Evolutionary conservation across 2,797 vertebrate genomes (phyloP).

Genomic region (Remorina albescens): DNA sequence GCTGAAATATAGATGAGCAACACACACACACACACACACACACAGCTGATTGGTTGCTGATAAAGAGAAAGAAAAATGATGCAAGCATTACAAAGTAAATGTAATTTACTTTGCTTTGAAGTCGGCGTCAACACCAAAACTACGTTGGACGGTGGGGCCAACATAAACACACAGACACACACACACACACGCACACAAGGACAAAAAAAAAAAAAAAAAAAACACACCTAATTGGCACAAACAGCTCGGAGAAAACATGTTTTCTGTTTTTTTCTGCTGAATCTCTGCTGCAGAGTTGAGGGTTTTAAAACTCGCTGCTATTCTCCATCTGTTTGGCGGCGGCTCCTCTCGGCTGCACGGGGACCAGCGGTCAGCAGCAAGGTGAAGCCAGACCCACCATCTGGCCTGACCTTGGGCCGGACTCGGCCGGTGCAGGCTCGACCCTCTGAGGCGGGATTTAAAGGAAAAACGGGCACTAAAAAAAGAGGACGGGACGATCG

Average conservation of each 20-base stretch:
- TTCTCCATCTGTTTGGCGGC: conserved; percentile 82
- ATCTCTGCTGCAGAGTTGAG: conserved; percentile 63
- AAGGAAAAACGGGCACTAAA: conserved; percentile 7
- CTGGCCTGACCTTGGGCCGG: conserved; percentile 79
- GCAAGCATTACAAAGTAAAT: conserved; percentile 84
- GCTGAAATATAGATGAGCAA: conserved; percentile 2
- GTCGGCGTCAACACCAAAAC: conserved; percentile 62
- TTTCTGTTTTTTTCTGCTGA: conserved; percentile 51
- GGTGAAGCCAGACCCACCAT: conserved; percentile 82
- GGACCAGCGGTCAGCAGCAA: conserved; percentile 81
- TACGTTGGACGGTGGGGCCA: conserved; percentile 42
- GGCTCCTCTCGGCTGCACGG: conserved; percentile 63
- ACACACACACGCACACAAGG: conserved; percentile 26
- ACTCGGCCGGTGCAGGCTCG: conserved; percentile 34
- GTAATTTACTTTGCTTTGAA: conserved; percentile 85
- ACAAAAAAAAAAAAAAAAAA: too few species aligned
- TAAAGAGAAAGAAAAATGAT: conserved; percentile 80
- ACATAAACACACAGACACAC: conserved; percentile 67
- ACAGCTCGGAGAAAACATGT: conserved; percentile 57
- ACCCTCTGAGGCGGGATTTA: conserved; percentile 43
- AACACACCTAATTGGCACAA: conserved; percentile 68
- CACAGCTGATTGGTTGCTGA: conserved; percentile 64
- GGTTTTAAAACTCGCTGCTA: conserved; percentile 70
- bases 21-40: conserved; percentile 8
- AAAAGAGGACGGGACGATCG: too few species aligned